Evolutionary conservation across 1,140 invertebrate species (phyloP), one percentile per base, ranked within the genome.

Genomic region (Zaprionus davidi): DNA sequence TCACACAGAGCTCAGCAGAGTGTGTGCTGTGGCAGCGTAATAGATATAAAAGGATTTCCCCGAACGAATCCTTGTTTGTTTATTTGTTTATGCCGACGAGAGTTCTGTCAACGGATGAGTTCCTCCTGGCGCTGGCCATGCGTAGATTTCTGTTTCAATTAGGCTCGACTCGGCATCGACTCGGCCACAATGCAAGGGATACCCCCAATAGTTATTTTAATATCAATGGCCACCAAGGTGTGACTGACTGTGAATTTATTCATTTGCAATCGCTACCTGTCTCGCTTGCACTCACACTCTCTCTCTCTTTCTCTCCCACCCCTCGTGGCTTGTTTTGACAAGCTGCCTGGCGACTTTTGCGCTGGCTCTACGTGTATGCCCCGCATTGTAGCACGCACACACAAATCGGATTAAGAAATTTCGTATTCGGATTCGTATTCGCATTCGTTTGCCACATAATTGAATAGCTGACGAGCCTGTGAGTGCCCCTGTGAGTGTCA

Each of bases 381-480:
- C 64, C 65, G 65, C 77, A 87, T 83, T 87, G 83, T 87, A 88
- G 83, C 82, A 83, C 78, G 9, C 31, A 34, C 31, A 34, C 31
- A 72, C 78, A 91, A 91, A 92, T 87, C 90, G 81, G 91, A 92
- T 92, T 92, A 92, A 83, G 86, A 88, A 87, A 92, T 92, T 92
- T 91, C 83, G 81, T 81, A 91, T 92, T 91, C 83, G 81, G 79
- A 91, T 92, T 91, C 83, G 81, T 81, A 91, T 85, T 86, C 78
- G 44, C 13, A 49, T 88, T 90, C 78, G 85, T 85, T 91, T 88
- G 83, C 84, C 83, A 80, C 83, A 88, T 87, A 86, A 88, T 83
- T 86, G 84, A 86, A 87, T 87, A 68, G 64, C 76, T 57, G 49
- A 66, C 71, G 49, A n/a, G 57, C 34, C 46, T 57, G 71, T 68